Percentiles rank a stretch among this genome's conserved stretches.
Evolutionary conservation across 2,888 invertebrate species (phyloP).

Genomic region (Acanthosepion pharaonis): DNA sequence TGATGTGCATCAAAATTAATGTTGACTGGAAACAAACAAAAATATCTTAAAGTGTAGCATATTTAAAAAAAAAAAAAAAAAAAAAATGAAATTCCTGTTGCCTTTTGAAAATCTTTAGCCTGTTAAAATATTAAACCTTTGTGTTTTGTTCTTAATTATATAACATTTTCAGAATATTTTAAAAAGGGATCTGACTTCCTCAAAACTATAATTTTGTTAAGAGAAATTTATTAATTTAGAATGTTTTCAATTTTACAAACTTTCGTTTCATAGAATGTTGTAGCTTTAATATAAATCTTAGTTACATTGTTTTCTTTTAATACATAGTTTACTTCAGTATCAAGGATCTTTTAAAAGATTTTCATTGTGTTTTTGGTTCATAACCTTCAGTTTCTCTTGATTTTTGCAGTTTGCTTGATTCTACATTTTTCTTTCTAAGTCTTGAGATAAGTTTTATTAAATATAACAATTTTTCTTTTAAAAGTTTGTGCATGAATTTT

Average conservation of each 20-base stretch:
- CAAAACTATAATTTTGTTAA: background rate
- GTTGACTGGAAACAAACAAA: no score
- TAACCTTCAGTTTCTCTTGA: background rate
- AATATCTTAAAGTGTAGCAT: no score
- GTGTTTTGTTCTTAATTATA: no score
- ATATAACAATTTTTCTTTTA: background rate
- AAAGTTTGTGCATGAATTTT: background rate
- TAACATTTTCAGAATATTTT: no score
- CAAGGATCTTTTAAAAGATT: background rate
- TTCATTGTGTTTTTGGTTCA: background rate
- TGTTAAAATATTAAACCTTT: no score
- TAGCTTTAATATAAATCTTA: background rate
- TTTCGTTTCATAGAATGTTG: background rate
- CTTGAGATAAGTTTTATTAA: background rate
- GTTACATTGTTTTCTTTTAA: no score
- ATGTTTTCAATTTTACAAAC: background rate
- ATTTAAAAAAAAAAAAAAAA: no score
- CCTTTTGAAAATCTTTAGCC: no score
- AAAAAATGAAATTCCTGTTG: no score
- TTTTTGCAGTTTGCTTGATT: background rate
- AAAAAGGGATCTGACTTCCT: background rate
- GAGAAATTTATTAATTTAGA: background rate
- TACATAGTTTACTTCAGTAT: background rate
- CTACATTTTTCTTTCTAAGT: background rate
- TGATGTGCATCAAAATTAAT: background rate